Base-by-base conservation (phyloP, 2,113 vertebrate species). In the Himantopus leucocephalus region DNA sequence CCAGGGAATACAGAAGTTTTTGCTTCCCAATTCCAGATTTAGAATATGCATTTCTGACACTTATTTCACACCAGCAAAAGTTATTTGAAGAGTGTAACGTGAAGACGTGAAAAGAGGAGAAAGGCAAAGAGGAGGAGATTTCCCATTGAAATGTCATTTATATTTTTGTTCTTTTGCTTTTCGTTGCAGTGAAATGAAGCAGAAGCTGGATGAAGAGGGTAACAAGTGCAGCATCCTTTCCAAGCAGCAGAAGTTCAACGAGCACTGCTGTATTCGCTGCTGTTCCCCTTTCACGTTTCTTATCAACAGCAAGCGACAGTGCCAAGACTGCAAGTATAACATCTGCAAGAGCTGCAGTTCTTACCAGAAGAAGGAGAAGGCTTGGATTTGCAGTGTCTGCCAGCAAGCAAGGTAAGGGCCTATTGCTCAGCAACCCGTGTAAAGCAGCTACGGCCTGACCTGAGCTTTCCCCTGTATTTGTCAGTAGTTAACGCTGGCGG, bases 191-290 rank as follows among this genome's bases (percentile, higher is more conserved):
- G 99, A 99, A 97, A 98, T 99, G 98, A 99, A 99, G 98, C 99
- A 99, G 98, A 99, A 99, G 97, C 97, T 99, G 96, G 99, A 98
- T 26, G 99, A 99, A 97, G 99, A 99, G 94, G 98, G 98, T 94
- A 99, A 98, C 98, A 99, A 98, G 97, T 99, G 99, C 97, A 98
- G 98, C 96, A 99, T 99, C 97, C 98, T 99, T 79, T 98, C 99
- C 64, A 99, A 98, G 97, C 99, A 99, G 97, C 98, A 98, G 87
- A 98, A 98, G 96, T 99, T 99, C 95, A 99, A 99, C 19, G 98
- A 99, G 95, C 99, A 98, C 96, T 99, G 99, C 98, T 99, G 99
- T 90, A 99, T 99, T 98, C 99, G 99, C 95, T 99, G 99, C 98
- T 99, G 99, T 59, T 93, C 98, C 12, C 99, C 99, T 87, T 99